A percentile compares a stretch with the other conserved stretches of the same genome.
These are phyloP conservation scores for Helicoverpa zea DNA, from an alignment of 1,140 invertebrate genomes.

Conservation along the genomic window DNA sequence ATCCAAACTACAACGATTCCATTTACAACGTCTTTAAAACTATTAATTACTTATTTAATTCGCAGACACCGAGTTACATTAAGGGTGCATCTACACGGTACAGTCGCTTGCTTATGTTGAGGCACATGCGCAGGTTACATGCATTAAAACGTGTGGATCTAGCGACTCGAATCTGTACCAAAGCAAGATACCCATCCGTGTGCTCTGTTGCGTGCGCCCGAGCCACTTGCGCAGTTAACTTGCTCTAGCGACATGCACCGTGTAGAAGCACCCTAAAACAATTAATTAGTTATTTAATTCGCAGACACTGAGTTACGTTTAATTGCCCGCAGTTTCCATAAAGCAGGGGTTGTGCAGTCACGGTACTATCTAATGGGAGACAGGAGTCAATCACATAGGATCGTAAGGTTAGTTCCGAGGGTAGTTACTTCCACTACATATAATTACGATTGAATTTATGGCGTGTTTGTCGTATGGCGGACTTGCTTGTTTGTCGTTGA, in stretches of 20 bases:
- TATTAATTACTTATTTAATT: slow-evolving; percentile 46
- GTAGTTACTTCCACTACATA: slow-evolving; percentile 85
- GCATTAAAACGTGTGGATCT: no score
- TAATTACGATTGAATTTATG: slow-evolving; percentile 83
- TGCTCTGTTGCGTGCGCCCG: no score
- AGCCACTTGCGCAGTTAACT: no score
- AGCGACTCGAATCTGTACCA: no score
- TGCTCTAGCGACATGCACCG: no score
- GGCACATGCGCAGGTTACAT: no score
- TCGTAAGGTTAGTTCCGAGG: slow-evolving; percentile 72
- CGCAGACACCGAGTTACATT: slow-evolving; percentile 25
- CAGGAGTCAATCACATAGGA: slow-evolving; percentile 75
- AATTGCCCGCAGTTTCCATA: slow-evolving; percentile 54
- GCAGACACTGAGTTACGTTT: slow-evolving; percentile 37
- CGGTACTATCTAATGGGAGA: slow-evolving; percentile 59
- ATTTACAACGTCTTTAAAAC: slow-evolving; percentile 32
- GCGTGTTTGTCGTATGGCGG: slow-evolving; percentile 52
- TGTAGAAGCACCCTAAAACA: not conserved
- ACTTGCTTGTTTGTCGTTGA: not conserved
- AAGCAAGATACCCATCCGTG: no score
- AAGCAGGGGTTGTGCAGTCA: slow-evolving; percentile 13
- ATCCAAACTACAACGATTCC: slow-evolving; percentile 10
- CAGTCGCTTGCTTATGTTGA: no score
- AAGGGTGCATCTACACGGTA: not conserved
- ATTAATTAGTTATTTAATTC: slow-evolving; percentile 44